Evolutionary conservation across 1,140 invertebrate genomes (phyloP), one percentile per base, ranked within the genome.

Genomic region (Musca vetustissima): DNA sequence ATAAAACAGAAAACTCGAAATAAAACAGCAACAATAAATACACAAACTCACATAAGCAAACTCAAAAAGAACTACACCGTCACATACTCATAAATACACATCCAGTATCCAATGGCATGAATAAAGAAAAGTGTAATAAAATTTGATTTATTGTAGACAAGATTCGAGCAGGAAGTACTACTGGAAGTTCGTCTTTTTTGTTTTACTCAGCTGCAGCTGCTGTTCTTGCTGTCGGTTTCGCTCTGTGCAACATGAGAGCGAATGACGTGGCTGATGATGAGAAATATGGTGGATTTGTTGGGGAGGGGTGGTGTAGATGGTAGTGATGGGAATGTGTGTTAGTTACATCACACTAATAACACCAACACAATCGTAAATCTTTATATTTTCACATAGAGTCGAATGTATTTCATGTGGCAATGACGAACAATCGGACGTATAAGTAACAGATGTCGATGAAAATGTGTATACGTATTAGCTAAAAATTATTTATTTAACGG

Each of bases 71-170:
- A 43, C 36, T 43, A 43, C 11, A 43, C 36, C 36, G 36, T 43
- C 36, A 47, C 61, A 65, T 13, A 65, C 48, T 25, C 48, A 65
- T 65, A 65, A 65, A 65, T 65, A 65, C 48, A 65, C 64, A 65
- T 49, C 64, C 36, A 43, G 64, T 65, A 65, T 65, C 64, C 64
- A 49, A 50, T 49, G 64, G 77, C 77, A 79, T 77, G 77, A 78
- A 79, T 79, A 79, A 79, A 79, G 78, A 79, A 79, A 79, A 79
- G 76, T 79, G 78, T 79, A 79, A 79, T 79, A 79, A 79, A 79
- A 79, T 79, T 79, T 79, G 78, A 79, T 79, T 79, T 79, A 79
- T 79, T 79, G 78, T 76, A 76, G 78, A 79, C 78, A 79, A 79
- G 78, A 79, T 79, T 79, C 78, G 75, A 79, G 78, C 69, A 76